phyloP scores from a whole-genome alignment of 2,888 invertebrate species.

The Drosophila kanekoi region DNA sequence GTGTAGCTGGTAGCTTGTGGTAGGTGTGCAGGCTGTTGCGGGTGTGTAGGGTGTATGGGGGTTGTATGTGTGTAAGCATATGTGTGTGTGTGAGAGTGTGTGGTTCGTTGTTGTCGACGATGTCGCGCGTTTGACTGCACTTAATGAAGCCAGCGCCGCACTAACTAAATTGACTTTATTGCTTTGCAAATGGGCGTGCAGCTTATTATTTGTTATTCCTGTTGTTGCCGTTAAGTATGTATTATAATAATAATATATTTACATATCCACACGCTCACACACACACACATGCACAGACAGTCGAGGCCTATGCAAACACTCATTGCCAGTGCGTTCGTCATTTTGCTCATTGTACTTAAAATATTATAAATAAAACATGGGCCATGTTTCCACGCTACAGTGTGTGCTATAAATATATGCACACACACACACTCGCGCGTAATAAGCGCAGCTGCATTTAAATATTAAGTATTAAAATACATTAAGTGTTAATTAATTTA shows the following conservation, averaged over 20 bases:
- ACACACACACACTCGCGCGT: constrained; percentile 7
- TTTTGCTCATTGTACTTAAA: constrained; percentile 57
- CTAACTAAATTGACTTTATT: constrained; percentile 81
- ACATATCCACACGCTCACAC: constrained; percentile 42
- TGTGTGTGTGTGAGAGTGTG: not conserved
- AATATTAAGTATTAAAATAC: constrained; percentile 64
- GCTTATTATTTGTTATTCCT: constrained; percentile 41
- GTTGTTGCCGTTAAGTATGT: constrained; percentile 64
- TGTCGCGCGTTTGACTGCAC: constrained; percentile 72
- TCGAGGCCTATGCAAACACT: constrained; percentile 50
- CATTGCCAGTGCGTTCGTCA: constrained; percentile 62
- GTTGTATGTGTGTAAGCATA: not conserved
- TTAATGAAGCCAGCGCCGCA: constrained; percentile 72
- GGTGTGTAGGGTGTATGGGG: too few relatives aligned
- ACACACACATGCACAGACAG: not conserved
- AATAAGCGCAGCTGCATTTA: constrained; percentile 36
- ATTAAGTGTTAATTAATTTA: constrained; percentile 64
- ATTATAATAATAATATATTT: constrained; percentile 77
- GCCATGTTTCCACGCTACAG: constrained; percentile 37
- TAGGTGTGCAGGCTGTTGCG: not conserved
- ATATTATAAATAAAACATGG: constrained; percentile 75
- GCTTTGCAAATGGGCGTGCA: constrained; percentile 74
- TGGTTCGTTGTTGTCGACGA: constrained; percentile 39
- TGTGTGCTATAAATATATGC: constrained; percentile 58
- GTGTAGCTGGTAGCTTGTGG: not conserved